Conservation (phyloP, 2,888 invertebrate genomes). For the Petrolisthes cinctipes region DNA sequence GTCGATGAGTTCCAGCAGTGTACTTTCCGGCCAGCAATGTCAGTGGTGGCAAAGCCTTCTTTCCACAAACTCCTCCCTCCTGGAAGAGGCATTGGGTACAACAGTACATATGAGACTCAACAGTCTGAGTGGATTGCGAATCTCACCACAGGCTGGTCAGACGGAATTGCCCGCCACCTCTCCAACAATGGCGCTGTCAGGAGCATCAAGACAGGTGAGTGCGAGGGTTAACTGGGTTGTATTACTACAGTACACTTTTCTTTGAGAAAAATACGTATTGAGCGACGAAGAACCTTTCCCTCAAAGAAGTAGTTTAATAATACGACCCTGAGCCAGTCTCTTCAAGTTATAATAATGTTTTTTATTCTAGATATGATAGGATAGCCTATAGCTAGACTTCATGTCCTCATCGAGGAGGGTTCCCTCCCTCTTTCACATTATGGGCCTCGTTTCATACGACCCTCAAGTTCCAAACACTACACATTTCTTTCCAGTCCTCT, state of each 20-base stretch:
- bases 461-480: no score
- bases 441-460: no score
- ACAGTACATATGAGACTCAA: constrained; percentile 45
- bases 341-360: no score
- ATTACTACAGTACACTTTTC: neutral
- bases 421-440: no score
- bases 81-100: constrained; percentile 52
- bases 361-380: no score
- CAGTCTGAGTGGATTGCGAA: constrained; percentile 59
- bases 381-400: no score
- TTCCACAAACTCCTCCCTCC: constrained; percentile 54
- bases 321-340: neutral
- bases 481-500: no score
- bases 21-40: constrained; percentile 53
- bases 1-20: constrained; percentile 34
- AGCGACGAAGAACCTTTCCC: neutral
- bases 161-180: constrained; percentile 46
- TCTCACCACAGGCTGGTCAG: constrained; percentile 60
- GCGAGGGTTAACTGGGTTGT: neutral
- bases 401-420: no score
- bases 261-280: neutral
- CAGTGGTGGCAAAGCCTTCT: constrained; percentile 44
- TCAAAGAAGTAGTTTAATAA: no score
- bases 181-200: constrained; percentile 46
- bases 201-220: constrained; percentile 55